Conservation (phyloP, 2,888 invertebrate genomes). For the Clitarchus hookeri region DNA sequence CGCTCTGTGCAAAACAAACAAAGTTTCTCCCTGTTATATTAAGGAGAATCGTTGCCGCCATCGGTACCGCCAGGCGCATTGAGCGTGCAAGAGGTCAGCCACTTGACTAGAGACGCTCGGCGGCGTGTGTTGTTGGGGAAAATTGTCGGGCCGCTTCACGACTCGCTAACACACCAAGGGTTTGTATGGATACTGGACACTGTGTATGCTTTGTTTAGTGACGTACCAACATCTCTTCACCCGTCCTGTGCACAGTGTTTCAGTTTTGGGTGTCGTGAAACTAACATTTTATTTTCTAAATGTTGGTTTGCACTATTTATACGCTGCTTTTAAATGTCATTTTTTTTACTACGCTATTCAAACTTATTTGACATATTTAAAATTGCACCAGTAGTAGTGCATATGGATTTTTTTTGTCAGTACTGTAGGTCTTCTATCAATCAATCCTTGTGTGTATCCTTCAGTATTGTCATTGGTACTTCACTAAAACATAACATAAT, state of each 20-base stretch:
- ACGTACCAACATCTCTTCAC: conserved; percentile 28
- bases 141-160: conserved; percentile 32
- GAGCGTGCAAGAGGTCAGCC: conserved; percentile 27
- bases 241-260: background rate
- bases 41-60: conserved; percentile 34
- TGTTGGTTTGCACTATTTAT: background rate
- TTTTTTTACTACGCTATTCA: background rate
- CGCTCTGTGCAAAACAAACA: conserved; percentile 34
- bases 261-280: background rate
- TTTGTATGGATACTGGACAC: conserved; percentile 39
- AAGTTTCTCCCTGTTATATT: conserved; percentile 40
- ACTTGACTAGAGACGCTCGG: conserved; percentile 30
- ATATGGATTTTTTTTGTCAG: background rate
- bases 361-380: background rate
- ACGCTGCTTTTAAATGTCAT: background rate
- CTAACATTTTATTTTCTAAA: background rate
- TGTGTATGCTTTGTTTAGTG: conserved; percentile 34
- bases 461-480: background rate
- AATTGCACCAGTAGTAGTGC: background rate
- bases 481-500: conserved; percentile 2
- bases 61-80: conserved; percentile 32
- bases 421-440: background rate
- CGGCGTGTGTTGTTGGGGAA: conserved; percentile 28
- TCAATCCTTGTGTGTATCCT: background rate
- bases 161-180: conserved; percentile 34